Conservation (phyloP, 1,140 invertebrate genomes). For the Scaptomyza pallida region DNA sequence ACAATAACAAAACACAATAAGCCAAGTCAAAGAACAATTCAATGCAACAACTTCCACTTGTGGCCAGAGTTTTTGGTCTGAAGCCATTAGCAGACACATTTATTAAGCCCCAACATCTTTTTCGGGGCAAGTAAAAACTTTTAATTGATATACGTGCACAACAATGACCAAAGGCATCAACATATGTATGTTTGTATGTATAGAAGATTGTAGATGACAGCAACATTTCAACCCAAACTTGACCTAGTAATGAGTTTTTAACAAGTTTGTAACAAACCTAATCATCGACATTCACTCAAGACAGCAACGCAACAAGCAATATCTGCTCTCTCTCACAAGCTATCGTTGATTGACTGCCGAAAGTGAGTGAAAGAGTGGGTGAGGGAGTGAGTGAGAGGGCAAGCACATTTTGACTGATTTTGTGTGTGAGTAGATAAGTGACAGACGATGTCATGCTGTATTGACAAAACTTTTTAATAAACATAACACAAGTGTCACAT, state of each 20-base stretch:
- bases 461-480: constrained; percentile 65
- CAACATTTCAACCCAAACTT: constrained; percentile 23
- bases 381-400: background rate
- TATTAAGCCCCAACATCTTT: constrained; percentile 44
- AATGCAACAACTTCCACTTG: constrained; percentile 28
- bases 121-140: constrained; percentile 43
- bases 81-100: constrained; percentile 60
- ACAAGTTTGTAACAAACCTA: constrained; percentile 58
- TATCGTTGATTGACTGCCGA: constrained; percentile 30
- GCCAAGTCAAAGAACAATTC: constrained; percentile 12
- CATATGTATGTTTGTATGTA: constrained; percentile 1
- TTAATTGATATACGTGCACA: constrained; percentile 55
- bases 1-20: background rate
- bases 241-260: constrained; percentile 64
- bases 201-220: background rate
- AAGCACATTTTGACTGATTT: constrained; percentile 7
- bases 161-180: constrained; percentile 16
- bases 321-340: no score
- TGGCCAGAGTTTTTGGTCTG: constrained; percentile 22
- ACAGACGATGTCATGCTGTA: constrained; percentile 27
- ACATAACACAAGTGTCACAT: constrained; percentile 58
- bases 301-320: constrained; percentile 11
- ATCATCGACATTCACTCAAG: constrained; percentile 18
- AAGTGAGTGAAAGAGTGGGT: background rate
- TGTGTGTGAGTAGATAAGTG: constrained; percentile 12